Base-by-base conservation (phyloP, 1,140 invertebrate genomes). In the Cydia splendana region DNA sequence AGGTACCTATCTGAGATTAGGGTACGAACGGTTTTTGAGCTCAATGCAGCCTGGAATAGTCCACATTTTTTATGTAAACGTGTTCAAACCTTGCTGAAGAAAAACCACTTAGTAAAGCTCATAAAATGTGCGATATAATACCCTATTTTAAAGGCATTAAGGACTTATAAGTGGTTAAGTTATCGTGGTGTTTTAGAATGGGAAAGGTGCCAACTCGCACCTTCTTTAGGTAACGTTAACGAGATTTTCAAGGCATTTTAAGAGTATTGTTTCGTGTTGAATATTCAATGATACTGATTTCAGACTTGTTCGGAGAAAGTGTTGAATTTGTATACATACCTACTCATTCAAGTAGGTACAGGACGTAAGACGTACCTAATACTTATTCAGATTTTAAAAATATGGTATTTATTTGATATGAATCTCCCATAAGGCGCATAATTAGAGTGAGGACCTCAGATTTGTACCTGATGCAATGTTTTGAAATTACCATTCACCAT, bases 21-120 rank as follows among this genome's bases (percentile, higher is more conserved):
- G n/a, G 15, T 53, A n/a, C 51, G 51, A 53, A 53, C 51, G 51
- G 12, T 53, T n/a, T 53, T 53, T 53, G 51, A 18, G n/a, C 51
- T 24, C 18, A 20, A n/a, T 62, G 24, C 20, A 62, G 57, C 57
- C 57, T 62, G 57, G 20, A 12, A 62, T 62, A 20, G 24, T 24
- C 57, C 57, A 62, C 57, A 62, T 62, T 62, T 20, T 62, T 62
- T 62, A 62, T 62, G 57, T 24, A 62, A 62, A 62, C 6, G 57
- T 62, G 57, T 62, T 62, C 57, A 62, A 62, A 12, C 57, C 20
- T 62, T 24, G 57, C 57, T 62, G 20, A 12, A 24, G 20, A 62
- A 62, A 24, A 20, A 10, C 57, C 57, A 24, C 7, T 7, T 10
- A 62, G 1, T 24, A 62, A 62, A 57, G 1, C 15, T 12, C 9